Conservation (phyloP, 92 coral and sea anemone species). For the Palythoa caribaeorum region DNA sequence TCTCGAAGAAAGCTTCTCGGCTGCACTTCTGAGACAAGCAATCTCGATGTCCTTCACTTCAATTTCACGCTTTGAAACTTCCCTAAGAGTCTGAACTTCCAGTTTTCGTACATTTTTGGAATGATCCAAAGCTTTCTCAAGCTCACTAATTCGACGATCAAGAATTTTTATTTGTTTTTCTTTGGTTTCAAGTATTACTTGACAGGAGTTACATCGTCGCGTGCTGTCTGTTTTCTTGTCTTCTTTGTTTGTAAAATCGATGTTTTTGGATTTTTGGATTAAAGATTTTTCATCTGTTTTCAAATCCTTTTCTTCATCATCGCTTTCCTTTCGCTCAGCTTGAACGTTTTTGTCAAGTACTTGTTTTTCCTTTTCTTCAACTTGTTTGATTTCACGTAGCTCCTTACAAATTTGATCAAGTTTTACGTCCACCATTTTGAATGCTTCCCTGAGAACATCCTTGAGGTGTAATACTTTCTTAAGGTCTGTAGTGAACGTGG, state of each 20-base stretch:
- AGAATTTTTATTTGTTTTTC: constrained; percentile 11
- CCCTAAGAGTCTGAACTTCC: constrained; percentile 19
- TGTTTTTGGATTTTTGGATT: neutral
- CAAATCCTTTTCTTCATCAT: neutral
- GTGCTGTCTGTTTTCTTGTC: neutral
- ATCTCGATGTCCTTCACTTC: constrained; percentile 27
- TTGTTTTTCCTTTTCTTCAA: neutral
- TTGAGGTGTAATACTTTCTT: neutral
- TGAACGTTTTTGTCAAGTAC: neutral
- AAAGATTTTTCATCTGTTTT: neutral
- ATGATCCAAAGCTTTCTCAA: constrained; percentile 31
- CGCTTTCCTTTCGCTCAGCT: neutral
- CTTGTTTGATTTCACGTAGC: neutral
- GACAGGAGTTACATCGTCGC: constrained; percentile 5
- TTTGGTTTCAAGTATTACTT: constrained; percentile 6
- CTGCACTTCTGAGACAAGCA: constrained; percentile 24
- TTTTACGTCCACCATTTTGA: neutral
- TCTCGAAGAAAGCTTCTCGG: neutral
- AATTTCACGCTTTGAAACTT: constrained; percentile 45
- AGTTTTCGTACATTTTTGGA: constrained; percentile 27
- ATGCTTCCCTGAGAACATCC: neutral
- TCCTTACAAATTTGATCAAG: constrained; percentile 21
- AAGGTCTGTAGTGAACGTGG: neutral
- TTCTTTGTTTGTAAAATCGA: neutral
- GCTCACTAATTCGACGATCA: constrained; percentile 20